Evolutionary conservation across 2,113 vertebrate genomes (phyloP), one percentile per base, ranked within the genome.

Genomic region (Ctenodactylus gundi): DNA sequence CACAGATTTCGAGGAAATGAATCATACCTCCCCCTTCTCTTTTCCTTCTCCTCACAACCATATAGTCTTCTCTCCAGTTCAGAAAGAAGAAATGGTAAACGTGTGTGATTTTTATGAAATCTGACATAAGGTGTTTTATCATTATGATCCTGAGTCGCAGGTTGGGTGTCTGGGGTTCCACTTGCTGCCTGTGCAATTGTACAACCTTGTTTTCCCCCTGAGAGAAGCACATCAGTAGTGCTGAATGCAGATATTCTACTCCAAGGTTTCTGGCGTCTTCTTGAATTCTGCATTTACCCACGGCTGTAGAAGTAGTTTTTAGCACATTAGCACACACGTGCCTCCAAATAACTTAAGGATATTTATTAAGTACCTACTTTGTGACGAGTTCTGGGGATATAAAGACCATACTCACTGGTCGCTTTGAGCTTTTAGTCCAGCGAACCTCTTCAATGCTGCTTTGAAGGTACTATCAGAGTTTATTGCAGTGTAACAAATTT

Each of bases 1-100:
- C 90, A 83, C 83, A 93, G 81, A 95, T 83, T 91, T 76, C 70
- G 60, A 67, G 68, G 77, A 87, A 84, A 46, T 87, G 88, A 96
- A 81, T 89, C 70, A 89, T 77, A 75, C 31, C 23, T 51, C 18
- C 12, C 34, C 84, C 3, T 39, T 31, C 55, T 27, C 39, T n/a
- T 46, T n/a, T 34, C 21, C 21, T 34, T 68, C n/a, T 68, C 70
- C 10, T 12, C 34, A 18, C 34, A 53, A 39, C 41, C 51, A 75
- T 53, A 36, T 8, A 75, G n/a, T 34, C 36, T 91, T 78, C 77
- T 51, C 20, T 86, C 27, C 27, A 60, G 88, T 93, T 77, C n/a
- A 75, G 60, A 57, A 12, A 93, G 89, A 94, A 90, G 41, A 91
- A 86, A 57, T 81, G 60, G 75, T 53, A 36, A 70, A 75, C 58